These are phyloP conservation scores for Sinocyclocheilus grahami DNA, from an alignment of 2,113 vertebrate species.

Conservation along the genomic window DNA sequence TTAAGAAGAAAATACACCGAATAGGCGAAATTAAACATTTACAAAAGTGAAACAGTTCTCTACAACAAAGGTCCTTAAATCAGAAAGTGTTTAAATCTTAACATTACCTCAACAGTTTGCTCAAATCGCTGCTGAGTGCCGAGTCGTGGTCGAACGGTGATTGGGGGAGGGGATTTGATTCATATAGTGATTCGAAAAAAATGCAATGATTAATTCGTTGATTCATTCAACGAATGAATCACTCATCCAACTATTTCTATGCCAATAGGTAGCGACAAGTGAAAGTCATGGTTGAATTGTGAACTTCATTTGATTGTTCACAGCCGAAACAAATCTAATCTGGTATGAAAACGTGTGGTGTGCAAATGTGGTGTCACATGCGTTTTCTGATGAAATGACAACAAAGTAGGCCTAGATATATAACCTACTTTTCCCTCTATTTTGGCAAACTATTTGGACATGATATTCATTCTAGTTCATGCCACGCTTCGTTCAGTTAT, in stretches of 20 bases:
- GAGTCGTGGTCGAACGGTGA: no score
- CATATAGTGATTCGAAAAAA: neutral
- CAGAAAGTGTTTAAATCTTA: neutral
- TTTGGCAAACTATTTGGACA: no score
- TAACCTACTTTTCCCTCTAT: neutral
- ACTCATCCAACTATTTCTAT: no score
- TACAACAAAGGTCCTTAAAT: neutral
- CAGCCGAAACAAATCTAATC: no score
- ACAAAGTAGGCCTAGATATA: neutral
- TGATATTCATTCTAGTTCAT: no score
- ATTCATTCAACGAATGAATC: neutral
- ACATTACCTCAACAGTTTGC: neutral
- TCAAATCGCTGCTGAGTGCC: neutral
- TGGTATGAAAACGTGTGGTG: no score
- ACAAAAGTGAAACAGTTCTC: no score
- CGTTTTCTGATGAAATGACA: no score
- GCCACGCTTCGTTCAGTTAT: no score
- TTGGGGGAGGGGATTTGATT: no score
- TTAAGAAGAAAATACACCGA: neutral
- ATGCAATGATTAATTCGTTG: neutral
- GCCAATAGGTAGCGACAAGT: neutral
- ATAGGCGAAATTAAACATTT: neutral
- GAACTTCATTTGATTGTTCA: no score
- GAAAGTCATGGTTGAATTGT: neutral
- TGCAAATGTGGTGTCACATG: no score